Evolutionary conservation across 1,140 invertebrate genomes (phyloP), one percentile per base, ranked within the genome.

Genomic region (Bemisia tabaci): DNA sequence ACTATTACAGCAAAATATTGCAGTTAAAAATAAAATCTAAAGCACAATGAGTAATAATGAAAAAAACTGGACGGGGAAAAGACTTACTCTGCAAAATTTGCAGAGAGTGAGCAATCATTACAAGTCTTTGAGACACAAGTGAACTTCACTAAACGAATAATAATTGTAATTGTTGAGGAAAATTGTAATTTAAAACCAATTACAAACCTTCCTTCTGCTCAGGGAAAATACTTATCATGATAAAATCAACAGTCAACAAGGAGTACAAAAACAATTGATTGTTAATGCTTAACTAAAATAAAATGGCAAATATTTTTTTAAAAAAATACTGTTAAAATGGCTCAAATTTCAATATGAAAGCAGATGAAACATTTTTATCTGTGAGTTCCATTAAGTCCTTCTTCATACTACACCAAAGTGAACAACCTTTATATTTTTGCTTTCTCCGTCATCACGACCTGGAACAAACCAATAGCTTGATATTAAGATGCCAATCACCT

Each of bases 401-500:
- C 33, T 48, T 48, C 33, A 72, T 25, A 72, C 71, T 22, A 72
- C 65, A 25, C 71, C 71, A 71, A 72, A 72, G 65, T 72, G 71
- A 1, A 72, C 70, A 25, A 72, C 70, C 70, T 72, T 72, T n/a
- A 72, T 72, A 62, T 67, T 71, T 26, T 69, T 68, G 63, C 60
- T 71, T 64, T 72, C 69, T 33, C 68, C 67, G 59, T 71, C 70
- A 59, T 69, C 68, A 24, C 62, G 24, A 26, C 26, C 62, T 48
- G 48, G 48, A 12, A 62, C 5, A 62, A 23, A 62, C 22, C 58
- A 59, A 22, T 59, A 2, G 59, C 5, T 63, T 26, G 22, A n/a
- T 26, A 67, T 17, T 26, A 24, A n/a, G n/a, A 21, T 48, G 33
- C 5, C 33, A 48, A 48, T 17, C 5, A 48, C 17, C 17, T 48